Evolutionary conservation across 2,113 vertebrate genomes (phyloP).

Genomic region (Lonchura striata): DNA sequence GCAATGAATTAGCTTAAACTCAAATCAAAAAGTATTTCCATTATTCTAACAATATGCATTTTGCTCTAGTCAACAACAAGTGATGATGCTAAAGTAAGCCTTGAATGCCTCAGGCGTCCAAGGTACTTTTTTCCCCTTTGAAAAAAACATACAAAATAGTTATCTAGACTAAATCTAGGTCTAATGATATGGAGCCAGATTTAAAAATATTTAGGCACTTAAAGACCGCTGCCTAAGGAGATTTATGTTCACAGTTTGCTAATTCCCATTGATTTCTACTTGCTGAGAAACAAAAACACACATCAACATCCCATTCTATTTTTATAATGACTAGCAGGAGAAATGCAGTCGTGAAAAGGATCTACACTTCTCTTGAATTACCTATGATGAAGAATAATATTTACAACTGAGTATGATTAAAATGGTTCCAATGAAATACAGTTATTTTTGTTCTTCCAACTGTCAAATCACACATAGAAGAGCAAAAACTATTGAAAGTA

Average conservation of each 20-base stretch:
- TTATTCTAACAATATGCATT: neutral
- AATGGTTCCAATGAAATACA: neutral
- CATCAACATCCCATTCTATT: neutral
- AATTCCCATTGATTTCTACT: neutral
- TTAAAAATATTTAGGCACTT: neutral
- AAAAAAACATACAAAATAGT: neutral
- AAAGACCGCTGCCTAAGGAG: neutral
- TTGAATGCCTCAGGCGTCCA: neutral
- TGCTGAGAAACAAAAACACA: neutral
- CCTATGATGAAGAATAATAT: neutral
- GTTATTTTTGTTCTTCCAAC: neutral
- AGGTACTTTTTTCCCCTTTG: neutral
- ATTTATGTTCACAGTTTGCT: neutral
- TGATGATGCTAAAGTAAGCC: neutral
- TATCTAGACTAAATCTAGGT: neutral
- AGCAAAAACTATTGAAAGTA: neutral
- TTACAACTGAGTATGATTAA: neutral
- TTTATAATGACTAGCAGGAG: neutral
- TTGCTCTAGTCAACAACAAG: neutral
- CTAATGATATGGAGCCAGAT: neutral
- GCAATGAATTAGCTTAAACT: neutral
- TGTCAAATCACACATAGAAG: rapidly evolving
- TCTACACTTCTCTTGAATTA: neutral
- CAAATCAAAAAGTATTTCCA: neutral
- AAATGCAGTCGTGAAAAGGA: neutral